These are phyloP conservation scores for Actinostola sp. DNA, from an alignment of 92 coral and sea anemone genomes.

Conservation along the genomic window DNA sequence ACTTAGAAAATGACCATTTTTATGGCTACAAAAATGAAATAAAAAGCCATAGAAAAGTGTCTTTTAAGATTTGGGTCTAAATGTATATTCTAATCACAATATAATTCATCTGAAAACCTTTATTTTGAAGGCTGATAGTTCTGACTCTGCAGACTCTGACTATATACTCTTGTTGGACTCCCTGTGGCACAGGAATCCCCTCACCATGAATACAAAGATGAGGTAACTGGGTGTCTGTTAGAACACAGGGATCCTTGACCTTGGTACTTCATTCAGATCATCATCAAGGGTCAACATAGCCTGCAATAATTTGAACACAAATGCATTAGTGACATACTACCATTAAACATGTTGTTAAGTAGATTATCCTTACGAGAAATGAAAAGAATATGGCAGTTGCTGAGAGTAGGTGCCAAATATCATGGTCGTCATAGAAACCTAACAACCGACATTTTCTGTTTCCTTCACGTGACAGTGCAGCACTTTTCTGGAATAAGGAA, in stretches of 20 bases:
- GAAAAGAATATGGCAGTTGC: slow-evolving; percentile 86
- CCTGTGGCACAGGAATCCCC: slow-evolving; percentile 14
- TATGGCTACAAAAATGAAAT: too few relatives aligned
- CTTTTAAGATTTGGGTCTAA: too few relatives aligned
- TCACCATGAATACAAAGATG: too few relatives aligned
- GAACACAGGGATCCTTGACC: slow-evolving; percentile 85
- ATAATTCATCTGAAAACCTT: too few relatives aligned
- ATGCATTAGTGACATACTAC: neutral
- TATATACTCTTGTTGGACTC: neutral
- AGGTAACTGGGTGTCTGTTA: slow-evolving; percentile 1
- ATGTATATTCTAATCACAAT: too few relatives aligned
- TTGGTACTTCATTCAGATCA: slow-evolving; percentile 77
- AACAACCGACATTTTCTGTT: slow-evolving; percentile 77
- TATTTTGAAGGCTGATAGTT: too few relatives aligned
- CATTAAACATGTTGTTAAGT: neutral
- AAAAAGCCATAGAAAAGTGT: too few relatives aligned
- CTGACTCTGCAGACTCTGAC: too few relatives aligned
- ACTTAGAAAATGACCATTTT: too few relatives aligned
- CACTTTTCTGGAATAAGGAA: slow-evolving; percentile 63
- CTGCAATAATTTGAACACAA: slow-evolving; percentile 34
- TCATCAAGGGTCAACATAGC: slow-evolving; percentile 87
- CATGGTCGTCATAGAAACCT: slow-evolving; percentile 92
- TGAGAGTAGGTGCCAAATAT: slow-evolving; percentile 96
- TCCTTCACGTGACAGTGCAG: slow-evolving; percentile 89
- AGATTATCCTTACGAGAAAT: slow-evolving; percentile 79